These are phyloP conservation scores for Doris montereyensis DNA, from an alignment of 2,888 invertebrate species.

Conservation along the genomic window DNA sequence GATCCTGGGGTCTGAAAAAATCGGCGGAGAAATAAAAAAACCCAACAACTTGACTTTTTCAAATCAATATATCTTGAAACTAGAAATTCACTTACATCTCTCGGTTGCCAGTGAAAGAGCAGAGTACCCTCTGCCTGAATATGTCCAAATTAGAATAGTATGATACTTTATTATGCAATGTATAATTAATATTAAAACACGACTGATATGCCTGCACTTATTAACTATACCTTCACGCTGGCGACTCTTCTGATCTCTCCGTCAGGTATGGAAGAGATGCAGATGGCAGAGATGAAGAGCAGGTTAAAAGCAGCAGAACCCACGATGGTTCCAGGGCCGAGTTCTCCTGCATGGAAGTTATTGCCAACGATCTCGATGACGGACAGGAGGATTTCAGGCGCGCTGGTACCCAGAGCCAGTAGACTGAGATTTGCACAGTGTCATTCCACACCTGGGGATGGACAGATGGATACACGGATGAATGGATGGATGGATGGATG, in stretches of 20 bases:
- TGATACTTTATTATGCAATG: too few species aligned
- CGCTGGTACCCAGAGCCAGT: constrained; percentile 76
- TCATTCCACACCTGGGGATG: constrained; percentile 75
- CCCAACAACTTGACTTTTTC: too few species aligned
- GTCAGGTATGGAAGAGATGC: constrained; percentile 74
- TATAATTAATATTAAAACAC: too few species aligned
- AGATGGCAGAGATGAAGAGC: constrained; percentile 76
- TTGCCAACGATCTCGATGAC: constrained; percentile 76
- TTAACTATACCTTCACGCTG: constrained; percentile 73
- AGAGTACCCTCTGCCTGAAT: too few species aligned
- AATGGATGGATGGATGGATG: too few species aligned
- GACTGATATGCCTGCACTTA: too few species aligned
- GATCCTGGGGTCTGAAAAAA: too few species aligned
- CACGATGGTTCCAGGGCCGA: constrained; percentile 77
- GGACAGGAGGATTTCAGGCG: constrained; percentile 77
- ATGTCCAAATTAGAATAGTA: too few species aligned
- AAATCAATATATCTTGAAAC: constrained; percentile 1
- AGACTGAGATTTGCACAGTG: constrained; percentile 77
- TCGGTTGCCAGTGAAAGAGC: too few species aligned
- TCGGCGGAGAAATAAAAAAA: too few species aligned
- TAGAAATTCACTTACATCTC: too few species aligned
- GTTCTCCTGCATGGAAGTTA: constrained; percentile 73
- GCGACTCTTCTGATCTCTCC: constrained; percentile 73
- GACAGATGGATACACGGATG: background rate
- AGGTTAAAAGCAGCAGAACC: constrained; percentile 78